phyloP scores from a whole-genome alignment of 92 coral and sea anemone genomes.

The Ricordea florida region DNA sequence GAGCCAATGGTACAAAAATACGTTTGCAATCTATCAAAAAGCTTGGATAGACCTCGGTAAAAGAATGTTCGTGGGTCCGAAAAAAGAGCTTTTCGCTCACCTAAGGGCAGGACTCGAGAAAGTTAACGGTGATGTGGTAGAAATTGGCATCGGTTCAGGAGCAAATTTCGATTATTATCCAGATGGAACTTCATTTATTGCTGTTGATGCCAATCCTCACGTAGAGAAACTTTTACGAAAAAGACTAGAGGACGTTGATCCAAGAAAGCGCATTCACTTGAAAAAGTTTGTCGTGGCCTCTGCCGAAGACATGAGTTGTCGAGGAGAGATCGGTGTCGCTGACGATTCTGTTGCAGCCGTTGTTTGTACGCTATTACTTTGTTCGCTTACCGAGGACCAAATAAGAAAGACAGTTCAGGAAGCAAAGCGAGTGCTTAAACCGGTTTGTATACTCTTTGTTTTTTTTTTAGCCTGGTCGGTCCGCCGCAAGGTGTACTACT shows the following conservation, averaged over 20 bases:
- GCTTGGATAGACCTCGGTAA: not conserved
- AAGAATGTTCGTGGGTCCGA: not conserved
- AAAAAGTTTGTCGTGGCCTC: constrained; percentile 47
- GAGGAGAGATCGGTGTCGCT: constrained; percentile 1
- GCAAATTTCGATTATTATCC: constrained; percentile 17
- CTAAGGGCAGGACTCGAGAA: not conserved
- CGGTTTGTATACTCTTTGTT: constrained; percentile 42
- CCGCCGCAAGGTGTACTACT: too few relatives aligned
- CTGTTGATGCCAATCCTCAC: constrained; percentile 29
- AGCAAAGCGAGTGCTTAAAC: constrained; percentile 49
- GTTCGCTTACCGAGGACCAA: constrained; percentile 31
- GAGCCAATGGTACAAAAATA: constrained; percentile 5
- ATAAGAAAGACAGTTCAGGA: constrained; percentile 25
- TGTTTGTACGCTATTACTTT: constrained; percentile 40
- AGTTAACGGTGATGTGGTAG: constrained; percentile 34
- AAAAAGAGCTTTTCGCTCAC: not conserved
- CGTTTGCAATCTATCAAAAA: not conserved
- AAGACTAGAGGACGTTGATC: not conserved
- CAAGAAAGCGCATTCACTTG: constrained; percentile 6
- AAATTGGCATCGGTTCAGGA: constrained; percentile 39
- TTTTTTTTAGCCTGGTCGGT: too few relatives aligned
- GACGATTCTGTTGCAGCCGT: constrained; percentile 55
- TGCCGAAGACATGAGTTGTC: constrained; percentile 41
- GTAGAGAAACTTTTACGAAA: constrained; percentile 8
- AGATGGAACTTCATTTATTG: constrained; percentile 21